Conservation (phyloP, 2,888 invertebrate genomes). For the Anthrax anthrax region DNA sequence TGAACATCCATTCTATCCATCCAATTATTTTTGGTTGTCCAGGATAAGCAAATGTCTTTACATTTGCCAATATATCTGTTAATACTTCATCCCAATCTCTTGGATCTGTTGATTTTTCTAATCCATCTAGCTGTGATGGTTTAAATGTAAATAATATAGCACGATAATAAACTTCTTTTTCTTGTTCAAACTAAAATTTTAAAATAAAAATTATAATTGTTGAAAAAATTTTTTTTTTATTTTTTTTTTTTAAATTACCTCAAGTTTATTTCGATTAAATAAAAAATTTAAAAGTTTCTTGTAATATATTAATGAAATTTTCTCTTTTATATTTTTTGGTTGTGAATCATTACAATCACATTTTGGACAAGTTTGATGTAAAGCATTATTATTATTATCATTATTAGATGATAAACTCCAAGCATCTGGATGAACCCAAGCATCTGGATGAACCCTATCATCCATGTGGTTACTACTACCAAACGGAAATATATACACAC, state of each 20-base stretch:
- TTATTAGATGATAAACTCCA: neutral
- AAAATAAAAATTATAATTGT: too few species aligned
- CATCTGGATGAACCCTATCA: too few species aligned
- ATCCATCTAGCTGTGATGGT: constrained; percentile 18
- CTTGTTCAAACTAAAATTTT: neutral
- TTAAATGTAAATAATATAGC: constrained; percentile 14
- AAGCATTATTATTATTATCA: neutral
- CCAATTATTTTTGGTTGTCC: too few species aligned
- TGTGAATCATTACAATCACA: neutral
- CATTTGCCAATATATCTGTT: too few species aligned
- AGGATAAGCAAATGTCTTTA: too few species aligned
- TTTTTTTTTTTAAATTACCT: neutral
- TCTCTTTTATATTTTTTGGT: neutral
- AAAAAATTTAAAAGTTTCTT: constrained; percentile 1
- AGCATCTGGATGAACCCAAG: constrained; percentile 4
- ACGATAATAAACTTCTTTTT: neutral
- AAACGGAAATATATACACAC: too few species aligned
- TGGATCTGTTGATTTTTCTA: constrained; percentile 20
- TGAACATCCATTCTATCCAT: too few species aligned
- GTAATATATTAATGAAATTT: constrained; percentile 1
- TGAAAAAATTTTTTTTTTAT: neutral
- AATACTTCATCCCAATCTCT: constrained; percentile 28
- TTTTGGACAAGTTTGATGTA: neutral
- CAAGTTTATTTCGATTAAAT: neutral
- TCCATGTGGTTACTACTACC: too few species aligned